These are phyloP conservation scores for Hycleus phaleratus DNA, from an alignment of 1,140 invertebrate species.

Conservation along the genomic window DNA sequence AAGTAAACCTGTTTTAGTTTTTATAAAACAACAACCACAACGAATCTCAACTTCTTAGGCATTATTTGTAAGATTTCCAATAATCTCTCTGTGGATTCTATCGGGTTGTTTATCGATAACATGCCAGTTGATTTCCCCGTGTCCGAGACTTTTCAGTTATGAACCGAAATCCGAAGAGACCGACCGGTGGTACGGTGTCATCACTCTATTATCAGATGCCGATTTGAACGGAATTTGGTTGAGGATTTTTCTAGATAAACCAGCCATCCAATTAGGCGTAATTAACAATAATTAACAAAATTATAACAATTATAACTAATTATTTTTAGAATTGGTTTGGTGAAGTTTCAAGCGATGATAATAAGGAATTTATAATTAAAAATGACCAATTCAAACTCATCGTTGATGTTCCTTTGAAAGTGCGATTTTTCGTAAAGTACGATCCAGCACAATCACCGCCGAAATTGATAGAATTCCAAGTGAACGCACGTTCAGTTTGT, in stretches of 20 bases:
- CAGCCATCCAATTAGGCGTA: slow-evolving; percentile 34
- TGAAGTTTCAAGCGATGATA: slow-evolving; percentile 5
- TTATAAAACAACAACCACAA: too few relatives aligned
- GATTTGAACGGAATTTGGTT: slow-evolving; percentile 36
- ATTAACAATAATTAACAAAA: slow-evolving; percentile 13
- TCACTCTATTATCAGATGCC: slow-evolving; percentile 21
- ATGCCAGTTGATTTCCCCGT: slow-evolving; percentile 26
- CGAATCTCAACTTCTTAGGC: too few relatives aligned
- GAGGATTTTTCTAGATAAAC: slow-evolving; percentile 27
- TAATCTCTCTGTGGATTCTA: too few relatives aligned
- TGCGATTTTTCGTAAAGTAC: slow-evolving; percentile 7
- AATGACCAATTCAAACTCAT: background rate
- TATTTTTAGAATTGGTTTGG: slow-evolving; percentile 5
- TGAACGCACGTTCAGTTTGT: slow-evolving; percentile 8
- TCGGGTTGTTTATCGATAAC: too few relatives aligned
- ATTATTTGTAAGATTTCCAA: too few relatives aligned
- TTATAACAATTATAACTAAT: background rate
- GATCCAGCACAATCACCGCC: background rate
- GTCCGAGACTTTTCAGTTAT: slow-evolving; percentile 31
- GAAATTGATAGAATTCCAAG: background rate
- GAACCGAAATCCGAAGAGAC: slow-evolving; percentile 23
- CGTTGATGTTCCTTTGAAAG: background rate
- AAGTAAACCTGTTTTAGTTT: too few relatives aligned
- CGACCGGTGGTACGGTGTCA: slow-evolving; percentile 33
- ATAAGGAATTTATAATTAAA: slow-evolving; percentile 10